Evolutionary conservation across 2,888 invertebrate genomes (phyloP).

Genomic region (Volucella zonaria): DNA sequence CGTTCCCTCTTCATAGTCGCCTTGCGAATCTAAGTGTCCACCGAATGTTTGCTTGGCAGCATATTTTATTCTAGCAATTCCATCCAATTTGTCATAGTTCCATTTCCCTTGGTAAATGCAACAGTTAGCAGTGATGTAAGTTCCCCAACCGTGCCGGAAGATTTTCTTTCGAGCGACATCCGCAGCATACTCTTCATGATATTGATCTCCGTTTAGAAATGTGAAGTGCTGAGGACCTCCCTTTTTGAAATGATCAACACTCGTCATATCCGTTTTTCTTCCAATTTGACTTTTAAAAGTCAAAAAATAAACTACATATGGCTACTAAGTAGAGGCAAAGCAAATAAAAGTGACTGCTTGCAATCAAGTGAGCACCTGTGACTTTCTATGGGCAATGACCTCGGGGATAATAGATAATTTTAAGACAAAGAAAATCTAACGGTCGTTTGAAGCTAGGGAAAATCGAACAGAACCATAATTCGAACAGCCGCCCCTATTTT

Average conservation of each 20-base stretch:
- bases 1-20: conserved; percentile 10
- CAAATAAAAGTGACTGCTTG: too few species aligned
- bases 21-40: conserved; percentile 27
- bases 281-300: not conserved
- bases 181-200: conserved; percentile 36
- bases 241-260: not conserved
- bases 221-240: conserved; percentile 20
- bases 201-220: conserved; percentile 47
- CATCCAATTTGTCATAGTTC: conserved; percentile 17
- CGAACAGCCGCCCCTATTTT: too few species aligned
- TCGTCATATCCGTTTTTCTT: not conserved
- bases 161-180: not conserved
- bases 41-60: conserved; percentile 3
- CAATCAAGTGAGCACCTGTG: too few species aligned
- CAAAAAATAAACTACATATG: too few species aligned
- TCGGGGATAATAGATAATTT: too few species aligned
- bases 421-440: too few species aligned
- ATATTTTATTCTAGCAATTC: conserved; percentile 18
- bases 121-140: conserved; percentile 29
- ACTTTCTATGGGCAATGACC: too few species aligned
- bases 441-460: too few species aligned
- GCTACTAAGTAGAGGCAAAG: too few species aligned
- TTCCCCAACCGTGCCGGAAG: conserved; percentile 45
- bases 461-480: too few species aligned
- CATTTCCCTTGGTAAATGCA: conserved; percentile 46